These are phyloP conservation scores for Halichoeres trimaculatus DNA, from an alignment of 2,113 vertebrate species.

Conservation along the genomic window DNA sequence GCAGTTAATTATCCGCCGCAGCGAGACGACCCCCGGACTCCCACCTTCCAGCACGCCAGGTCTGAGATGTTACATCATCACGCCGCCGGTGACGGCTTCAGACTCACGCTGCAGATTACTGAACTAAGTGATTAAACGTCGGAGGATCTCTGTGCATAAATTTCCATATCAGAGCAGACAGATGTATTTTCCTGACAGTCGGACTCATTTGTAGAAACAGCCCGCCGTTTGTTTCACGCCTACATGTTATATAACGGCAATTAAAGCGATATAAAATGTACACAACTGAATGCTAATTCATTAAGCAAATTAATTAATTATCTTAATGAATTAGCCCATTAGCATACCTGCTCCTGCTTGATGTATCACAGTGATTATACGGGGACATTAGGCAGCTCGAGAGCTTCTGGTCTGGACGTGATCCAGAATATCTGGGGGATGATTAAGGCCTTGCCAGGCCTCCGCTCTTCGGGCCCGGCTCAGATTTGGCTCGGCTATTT, in stretches of 20 bases:
- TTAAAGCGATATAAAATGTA: conserved; percentile 4
- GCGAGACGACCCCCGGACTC: background rate
- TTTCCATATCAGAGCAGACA: conserved; percentile 19
- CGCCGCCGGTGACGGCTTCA: background rate
- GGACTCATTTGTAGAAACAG: no score
- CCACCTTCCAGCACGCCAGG: no score
- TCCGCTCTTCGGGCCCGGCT: conserved; percentile 17
- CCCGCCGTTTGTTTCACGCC: conserved; percentile 1
- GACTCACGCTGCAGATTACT: background rate
- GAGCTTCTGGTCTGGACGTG: conserved; percentile 40
- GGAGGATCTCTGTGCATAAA: background rate
- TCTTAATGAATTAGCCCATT: conserved; percentile 53
- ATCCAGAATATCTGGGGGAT: conserved; percentile 53
- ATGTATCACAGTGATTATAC: conserved; percentile 58
- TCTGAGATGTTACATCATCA: background rate
- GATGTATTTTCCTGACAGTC: background rate
- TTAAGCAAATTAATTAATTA: conserved; percentile 46
- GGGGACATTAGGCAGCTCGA: conserved; percentile 37
- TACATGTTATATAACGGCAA: conserved; percentile 15
- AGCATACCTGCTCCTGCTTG: conserved; percentile 46
- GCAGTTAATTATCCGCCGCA: background rate
- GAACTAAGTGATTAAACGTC: background rate
- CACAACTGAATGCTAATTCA: conserved; percentile 33
- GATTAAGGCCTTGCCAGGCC: conserved; percentile 49
- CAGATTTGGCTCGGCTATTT: conserved; percentile 31